Percentiles rank a stretch among this genome's conserved stretches.
phyloP scores from a whole-genome alignment of 2,888 invertebrate species.

The Selenia dentaria region DNA sequence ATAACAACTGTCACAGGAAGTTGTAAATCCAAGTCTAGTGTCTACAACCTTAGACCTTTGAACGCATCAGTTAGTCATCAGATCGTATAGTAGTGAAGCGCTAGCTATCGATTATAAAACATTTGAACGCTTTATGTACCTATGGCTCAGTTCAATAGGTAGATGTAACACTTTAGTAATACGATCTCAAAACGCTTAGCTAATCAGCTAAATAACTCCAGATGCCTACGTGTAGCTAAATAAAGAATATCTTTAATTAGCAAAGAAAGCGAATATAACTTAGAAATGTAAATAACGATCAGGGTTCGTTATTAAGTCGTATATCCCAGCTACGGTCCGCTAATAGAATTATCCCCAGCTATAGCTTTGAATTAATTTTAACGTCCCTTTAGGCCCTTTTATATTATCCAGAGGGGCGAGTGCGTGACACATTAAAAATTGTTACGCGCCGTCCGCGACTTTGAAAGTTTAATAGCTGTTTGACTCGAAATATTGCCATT shows the following conservation, averaged over 20 bases:
- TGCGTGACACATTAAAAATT: conserved; percentile 51
- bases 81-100: too few species aligned
- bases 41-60: too few species aligned
- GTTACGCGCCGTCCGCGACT: conserved; percentile 35
- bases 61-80: too few species aligned
- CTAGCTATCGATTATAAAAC: too few species aligned
- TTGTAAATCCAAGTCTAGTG: too few species aligned
- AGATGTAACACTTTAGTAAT: too few species aligned
- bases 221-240: too few species aligned
- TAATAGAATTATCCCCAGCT: conserved; percentile 71
- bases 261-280: conserved; percentile 23
- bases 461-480: conserved; percentile 33
- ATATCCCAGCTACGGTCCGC: conserved; percentile 43
- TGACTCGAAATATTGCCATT: conserved; percentile 2
- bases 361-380: conserved; percentile 66
- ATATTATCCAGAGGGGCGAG: conserved; percentile 49
- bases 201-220: too few species aligned
- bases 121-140: too few species aligned
- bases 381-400: conserved; percentile 57
- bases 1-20: too few species aligned
- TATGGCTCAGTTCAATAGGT: too few species aligned
- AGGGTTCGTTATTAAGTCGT: conserved; percentile 24
- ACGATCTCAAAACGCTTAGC: too few species aligned
- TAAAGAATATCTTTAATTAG: conserved; percentile 2
- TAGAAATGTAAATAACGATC: conserved; percentile 51